Evolutionary conservation across 2,113 vertebrate genomes (phyloP).

Genomic region (Alethe castanea): DNA sequence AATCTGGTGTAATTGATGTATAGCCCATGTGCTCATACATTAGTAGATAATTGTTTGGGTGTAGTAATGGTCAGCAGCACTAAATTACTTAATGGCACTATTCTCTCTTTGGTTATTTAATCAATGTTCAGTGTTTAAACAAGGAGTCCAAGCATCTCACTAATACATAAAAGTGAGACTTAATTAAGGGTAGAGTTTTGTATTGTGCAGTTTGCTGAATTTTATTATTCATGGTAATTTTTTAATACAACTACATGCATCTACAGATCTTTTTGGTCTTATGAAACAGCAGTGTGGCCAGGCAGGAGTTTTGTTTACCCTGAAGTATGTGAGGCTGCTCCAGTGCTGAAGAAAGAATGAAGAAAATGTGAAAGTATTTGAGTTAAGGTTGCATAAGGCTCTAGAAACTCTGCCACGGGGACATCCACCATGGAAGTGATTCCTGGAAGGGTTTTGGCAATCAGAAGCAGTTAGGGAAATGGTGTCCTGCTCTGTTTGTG

Average conservation of each 20-base stretch:
- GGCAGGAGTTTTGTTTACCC: background rate
- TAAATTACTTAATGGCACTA: background rate
- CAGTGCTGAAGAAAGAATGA: background rate
- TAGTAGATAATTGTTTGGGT: background rate
- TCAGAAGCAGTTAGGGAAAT: background rate
- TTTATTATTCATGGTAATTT: background rate
- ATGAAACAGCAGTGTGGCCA: background rate
- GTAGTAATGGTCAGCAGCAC: background rate
- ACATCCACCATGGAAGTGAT: background rate
- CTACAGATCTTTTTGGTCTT: background rate
- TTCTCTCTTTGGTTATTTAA: background rate
- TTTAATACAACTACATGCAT: background rate
- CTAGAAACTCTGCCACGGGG: background rate
- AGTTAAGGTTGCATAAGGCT: background rate
- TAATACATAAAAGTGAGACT: background rate
- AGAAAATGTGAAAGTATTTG: background rate
- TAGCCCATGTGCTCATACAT: background rate
- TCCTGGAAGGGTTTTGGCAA: background rate
- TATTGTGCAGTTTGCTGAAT: background rate
- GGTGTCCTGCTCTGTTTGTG: background rate
- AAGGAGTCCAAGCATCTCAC: background rate
- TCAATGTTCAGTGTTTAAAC: background rate
- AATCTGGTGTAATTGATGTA: background rate
- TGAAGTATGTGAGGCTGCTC: background rate
- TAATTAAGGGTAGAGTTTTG: background rate